Percentiles rank a stretch among this genome's conserved stretches.
Conservation (phyloP, 2,797 vertebrate species). For the Pangasius krempfi region DNA sequence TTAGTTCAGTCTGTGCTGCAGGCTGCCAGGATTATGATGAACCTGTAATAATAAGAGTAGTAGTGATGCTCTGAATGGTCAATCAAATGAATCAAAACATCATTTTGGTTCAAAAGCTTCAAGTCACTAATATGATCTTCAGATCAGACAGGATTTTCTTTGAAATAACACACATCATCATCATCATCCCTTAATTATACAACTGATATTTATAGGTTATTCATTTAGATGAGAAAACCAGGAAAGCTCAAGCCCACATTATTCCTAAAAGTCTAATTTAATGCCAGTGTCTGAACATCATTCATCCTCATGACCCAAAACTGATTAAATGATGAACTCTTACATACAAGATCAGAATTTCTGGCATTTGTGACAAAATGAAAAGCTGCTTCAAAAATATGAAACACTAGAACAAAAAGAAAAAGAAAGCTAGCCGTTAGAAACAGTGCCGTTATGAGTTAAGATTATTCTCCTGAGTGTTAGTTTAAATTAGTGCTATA, state of each 20-base stretch:
- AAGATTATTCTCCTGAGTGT: neutral
- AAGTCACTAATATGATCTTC: neutral
- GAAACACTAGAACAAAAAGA: neutral
- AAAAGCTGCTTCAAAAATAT: neutral
- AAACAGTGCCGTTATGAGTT: neutral
- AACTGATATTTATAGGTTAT: neutral
- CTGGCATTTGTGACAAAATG: neutral
- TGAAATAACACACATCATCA: neutral
- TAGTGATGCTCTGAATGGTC: neutral
- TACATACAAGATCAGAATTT: neutral
- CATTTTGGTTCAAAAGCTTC: neutral
- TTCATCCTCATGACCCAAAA: neutral
- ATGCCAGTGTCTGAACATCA: neutral
- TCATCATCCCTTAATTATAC: neutral
- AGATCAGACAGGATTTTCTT: neutral
- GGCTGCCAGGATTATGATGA: neutral
- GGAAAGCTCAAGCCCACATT: neutral
- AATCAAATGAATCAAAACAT: neutral
- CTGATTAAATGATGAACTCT: neutral
- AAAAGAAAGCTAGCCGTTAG: too few species aligned
- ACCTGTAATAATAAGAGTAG: neutral
- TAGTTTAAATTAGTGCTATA: too few species aligned
- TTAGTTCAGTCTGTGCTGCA: neutral
- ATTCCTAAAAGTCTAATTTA: neutral
- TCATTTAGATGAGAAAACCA: neutral